Evolutionary conservation across 2,888 invertebrate species (phyloP).

Genomic region (Philonicus albiceps): DNA sequence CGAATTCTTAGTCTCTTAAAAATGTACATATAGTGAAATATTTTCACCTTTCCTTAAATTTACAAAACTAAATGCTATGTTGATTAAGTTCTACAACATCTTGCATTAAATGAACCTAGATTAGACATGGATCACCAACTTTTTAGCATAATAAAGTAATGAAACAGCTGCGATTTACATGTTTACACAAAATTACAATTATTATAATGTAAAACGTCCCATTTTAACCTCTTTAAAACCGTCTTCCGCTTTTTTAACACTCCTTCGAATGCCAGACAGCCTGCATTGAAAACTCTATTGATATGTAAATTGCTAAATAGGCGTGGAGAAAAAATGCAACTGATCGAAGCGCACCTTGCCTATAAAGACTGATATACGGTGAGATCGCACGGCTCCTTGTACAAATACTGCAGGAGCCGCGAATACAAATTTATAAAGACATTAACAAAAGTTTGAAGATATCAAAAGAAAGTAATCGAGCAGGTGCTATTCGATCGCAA

Average conservation of each 20-base stretch:
- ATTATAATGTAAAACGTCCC: not conserved
- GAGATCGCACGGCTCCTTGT: not conserved
- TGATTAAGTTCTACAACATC: no score
- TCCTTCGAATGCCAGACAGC: not conserved
- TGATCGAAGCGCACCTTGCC: not conserved
- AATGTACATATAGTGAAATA: no score
- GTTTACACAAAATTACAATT: not conserved
- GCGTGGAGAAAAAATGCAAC: not conserved
- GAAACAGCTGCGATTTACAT: not conserved
- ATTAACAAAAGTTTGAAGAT: not conserved
- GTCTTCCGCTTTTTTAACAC: not conserved
- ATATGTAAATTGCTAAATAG: not conserved
- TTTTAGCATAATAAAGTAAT: not conserved
- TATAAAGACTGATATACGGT: not conserved
- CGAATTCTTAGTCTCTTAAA: no score
- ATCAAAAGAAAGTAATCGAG: not conserved
- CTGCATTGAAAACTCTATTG: not conserved
- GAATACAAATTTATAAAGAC: not conserved
- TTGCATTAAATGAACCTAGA: not conserved
- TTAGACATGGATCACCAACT: not conserved
- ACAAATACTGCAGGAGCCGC: not conserved
- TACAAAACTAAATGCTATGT: not conserved
- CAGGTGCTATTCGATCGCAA: not conserved
- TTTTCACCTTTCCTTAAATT: no score
- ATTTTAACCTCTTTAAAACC: not conserved